Evolutionary conservation across 2,113 vertebrate genomes (phyloP), one percentile per base, ranked within the genome.

Genomic region (Porphyrio hochstetteri): DNA sequence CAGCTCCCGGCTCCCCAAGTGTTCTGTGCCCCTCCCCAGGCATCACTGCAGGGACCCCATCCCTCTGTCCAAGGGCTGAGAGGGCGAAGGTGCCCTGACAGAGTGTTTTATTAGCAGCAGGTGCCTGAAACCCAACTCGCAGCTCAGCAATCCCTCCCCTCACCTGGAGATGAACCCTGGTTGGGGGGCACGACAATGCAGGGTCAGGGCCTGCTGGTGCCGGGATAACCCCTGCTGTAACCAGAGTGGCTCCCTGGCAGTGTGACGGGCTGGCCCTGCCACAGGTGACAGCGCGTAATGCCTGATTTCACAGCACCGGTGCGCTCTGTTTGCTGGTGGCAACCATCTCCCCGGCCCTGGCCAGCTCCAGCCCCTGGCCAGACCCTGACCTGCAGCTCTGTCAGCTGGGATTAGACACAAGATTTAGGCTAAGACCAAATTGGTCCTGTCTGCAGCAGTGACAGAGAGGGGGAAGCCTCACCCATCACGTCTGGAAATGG

Each of bases 101-200:
- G 93, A 86, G 70, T 98, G 97, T 98, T 98, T 98, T 98, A 98
- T 98, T 97, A 88, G 90, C 64, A 92, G 93, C 98, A 98, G 97
- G 96, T 98, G 98, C 92, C 95, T 97, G 96, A 97, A 97, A 97
- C 50, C 53, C 61, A 93, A 94, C 80, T 81, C n/a, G 10, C 70
- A 55, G 86, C 95, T 82, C 97, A 85, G 91, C 71, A 67, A 89
- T 95, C 86, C 60, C 46, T 96, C 72, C 90, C 82, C 96, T 98
- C 97, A 98, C 98, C 97, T 98, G 97, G 69, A 82, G 96, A 97
- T 98, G 98, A 98, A 97, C 98, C 82, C 96, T 20, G 76, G 40
- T 56, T 48, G 53, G 80, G 89, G 84, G 94, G 65, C 77, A 80
- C 2, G 78, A 77, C 92, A 91, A 85, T 80, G 70, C 72, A 90